Percentiles rank a stretch among this genome's conserved stretches.
Evolutionary conservation across 2,113 vertebrate species (phyloP).

Genomic region (Pterophyllum scalare): DNA sequence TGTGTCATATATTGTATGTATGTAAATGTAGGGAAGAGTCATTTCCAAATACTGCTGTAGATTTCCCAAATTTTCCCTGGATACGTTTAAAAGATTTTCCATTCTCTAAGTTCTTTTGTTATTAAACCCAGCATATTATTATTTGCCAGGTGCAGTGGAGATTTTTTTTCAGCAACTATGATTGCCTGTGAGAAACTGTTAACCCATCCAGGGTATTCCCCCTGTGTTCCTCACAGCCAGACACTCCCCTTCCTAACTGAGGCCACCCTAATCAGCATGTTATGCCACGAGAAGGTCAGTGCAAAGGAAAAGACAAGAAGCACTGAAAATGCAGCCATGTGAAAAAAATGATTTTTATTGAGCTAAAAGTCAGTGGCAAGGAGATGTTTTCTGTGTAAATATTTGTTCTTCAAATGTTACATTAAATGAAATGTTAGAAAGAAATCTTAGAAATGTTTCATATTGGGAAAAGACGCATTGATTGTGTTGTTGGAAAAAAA

Average conservation of each 20-base stretch:
- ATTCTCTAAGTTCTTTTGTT: not conserved
- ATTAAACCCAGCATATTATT: not conserved
- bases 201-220: not conserved
- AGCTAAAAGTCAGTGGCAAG: not conserved
- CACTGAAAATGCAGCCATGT: not conserved
- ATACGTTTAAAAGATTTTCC: not conserved
- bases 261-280: not conserved
- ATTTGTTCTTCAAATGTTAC: not conserved
- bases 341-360: not conserved
- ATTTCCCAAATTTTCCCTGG: not conserved
- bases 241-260: not conserved
- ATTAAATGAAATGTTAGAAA: no score
- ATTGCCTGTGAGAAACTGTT: not conserved
- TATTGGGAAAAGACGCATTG: not conserved
- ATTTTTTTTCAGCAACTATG: not conserved
- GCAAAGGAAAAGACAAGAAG: slow-evolving; percentile 1
- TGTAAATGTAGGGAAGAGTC: not conserved
- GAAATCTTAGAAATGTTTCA: not conserved
- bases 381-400: not conserved
- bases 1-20: no score
- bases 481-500: not conserved
- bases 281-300: not conserved
- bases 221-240: not conserved
- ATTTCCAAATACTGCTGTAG: not conserved
- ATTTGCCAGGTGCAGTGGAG: not conserved